Base-by-base conservation (phyloP, 2,113 vertebrate species). In the Myocastor coypus region DNA sequence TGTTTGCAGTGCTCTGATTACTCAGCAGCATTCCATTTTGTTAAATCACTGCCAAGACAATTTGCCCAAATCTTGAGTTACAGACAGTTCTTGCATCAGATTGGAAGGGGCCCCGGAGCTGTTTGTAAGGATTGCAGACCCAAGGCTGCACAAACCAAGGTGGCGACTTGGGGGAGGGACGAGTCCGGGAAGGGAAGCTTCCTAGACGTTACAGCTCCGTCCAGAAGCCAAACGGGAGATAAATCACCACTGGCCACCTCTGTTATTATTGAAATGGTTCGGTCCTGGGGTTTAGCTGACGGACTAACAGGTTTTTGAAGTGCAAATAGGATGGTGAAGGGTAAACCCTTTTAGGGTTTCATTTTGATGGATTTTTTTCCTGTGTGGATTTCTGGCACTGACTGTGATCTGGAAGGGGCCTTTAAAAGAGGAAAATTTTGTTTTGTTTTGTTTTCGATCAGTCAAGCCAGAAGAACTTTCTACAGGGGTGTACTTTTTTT, bases 361-460 rank as follows among this genome's bases (percentile, higher is more conserved):
- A 98, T 98, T 98, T 98, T 98, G 98, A 98, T 98, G 98, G 97
- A 98, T 98, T 98, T 98, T 98, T 98, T 97, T 97, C 94, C 97
- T 98, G 42, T 98, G 98, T 98, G 97, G 97, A 98, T 98, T 98
- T 99, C 98, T 98, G 98, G 98, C 98, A 98, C 99, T 98, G 98
- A 98, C 98, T 99, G 98, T 98, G 97, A 98, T 99, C 98, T 99
- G 98, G 98, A 98, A 98, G 96, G 91, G 91, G 97, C 98, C 98
- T 98, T 98, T 98, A 71, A 94, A 94, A 92, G 96, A 95, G 94
- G 40, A 96, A 95, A 92, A 8, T 46, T 46, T 46, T 46, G 4
- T 98, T 98, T 98, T 98, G 98, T 98, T 99, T 99, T 99, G 99
- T 99, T 98, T 99, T 98, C 99, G 98, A 98, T 98, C 98, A 98